Conservation (phyloP, 2,797 vertebrate genomes). For the Graptemys geographica region DNA sequence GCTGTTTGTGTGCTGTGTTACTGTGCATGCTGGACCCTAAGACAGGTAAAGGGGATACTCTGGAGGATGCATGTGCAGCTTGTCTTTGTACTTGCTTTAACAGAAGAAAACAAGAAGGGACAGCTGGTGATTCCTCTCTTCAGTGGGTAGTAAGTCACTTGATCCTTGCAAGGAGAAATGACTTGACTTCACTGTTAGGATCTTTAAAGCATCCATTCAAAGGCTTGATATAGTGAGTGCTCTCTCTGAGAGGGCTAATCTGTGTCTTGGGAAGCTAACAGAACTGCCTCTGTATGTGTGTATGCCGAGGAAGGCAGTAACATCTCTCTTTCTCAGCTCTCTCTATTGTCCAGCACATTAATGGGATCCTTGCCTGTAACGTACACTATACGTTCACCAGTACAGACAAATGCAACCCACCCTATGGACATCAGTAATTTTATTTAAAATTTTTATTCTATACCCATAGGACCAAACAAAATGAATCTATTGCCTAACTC, state of each 20-base stretch:
- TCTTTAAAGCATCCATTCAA: rapidly evolving
- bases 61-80: not conserved
- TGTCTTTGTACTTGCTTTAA: not conserved
- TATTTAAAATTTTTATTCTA: not conserved
- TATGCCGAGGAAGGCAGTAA: not conserved
- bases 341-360: not conserved
- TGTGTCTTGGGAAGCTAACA: not conserved
- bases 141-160: not conserved
- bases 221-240: rapidly evolving
- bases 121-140: not conserved
- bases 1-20: not conserved
- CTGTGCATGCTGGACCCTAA: not conserved
- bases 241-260: rapidly evolving
- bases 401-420: not conserved
- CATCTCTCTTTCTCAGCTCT: not conserved
- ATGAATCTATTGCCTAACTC: not conserved
- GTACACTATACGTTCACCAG: not conserved
- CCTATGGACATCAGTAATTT: not conserved
- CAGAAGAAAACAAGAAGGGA: not conserved
- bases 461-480: not conserved
- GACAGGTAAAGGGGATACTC: not conserved
- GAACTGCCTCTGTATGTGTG: not conserved
- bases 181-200: not conserved
- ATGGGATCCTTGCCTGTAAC: not conserved
- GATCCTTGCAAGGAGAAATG: not conserved